A percentile compares a stretch with the other conserved stretches of the same genome.
These are phyloP conservation scores for Tetraneura akinire DNA, from an alignment of 1,140 invertebrate species.

Conservation along the genomic window DNA sequence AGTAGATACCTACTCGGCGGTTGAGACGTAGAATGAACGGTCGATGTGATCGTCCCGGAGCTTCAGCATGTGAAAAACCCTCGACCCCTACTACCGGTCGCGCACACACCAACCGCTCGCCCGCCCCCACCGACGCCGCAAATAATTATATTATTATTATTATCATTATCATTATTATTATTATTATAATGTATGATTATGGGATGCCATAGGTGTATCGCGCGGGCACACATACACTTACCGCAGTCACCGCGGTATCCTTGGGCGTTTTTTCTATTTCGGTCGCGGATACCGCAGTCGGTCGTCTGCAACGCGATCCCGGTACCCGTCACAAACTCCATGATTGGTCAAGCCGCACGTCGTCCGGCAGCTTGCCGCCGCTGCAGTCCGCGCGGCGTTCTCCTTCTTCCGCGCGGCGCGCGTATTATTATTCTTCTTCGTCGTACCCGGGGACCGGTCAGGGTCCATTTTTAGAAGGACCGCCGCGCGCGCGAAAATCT, in stretches of 20 bases:
- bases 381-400: no score
- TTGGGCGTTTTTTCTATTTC: conserved; percentile 45
- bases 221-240: no score
- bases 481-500: background rate
- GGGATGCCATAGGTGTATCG: no score
- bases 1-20: conserved; percentile 48
- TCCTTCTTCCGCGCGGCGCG: no score
- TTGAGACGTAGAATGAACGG: conserved; percentile 50
- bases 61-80: conserved; percentile 44
- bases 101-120: background rate
- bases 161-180: no score
- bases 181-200: no score
- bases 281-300: conserved; percentile 1
- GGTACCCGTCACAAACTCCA: conserved; percentile 42
- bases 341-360: conserved; percentile 42
- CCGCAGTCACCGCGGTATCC: background rate
- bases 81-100: conserved; percentile 16
- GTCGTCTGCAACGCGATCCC: conserved; percentile 48
- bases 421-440: no score
- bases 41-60: conserved; percentile 22
- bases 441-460: background rate
- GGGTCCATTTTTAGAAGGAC: conserved; percentile 49
- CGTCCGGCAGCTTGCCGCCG: background rate
- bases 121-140: background rate
- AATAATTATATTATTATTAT: no score